Evolutionary conservation across 2,797 vertebrate genomes (phyloP).

Genomic region (Clarias fuscus): DNA sequence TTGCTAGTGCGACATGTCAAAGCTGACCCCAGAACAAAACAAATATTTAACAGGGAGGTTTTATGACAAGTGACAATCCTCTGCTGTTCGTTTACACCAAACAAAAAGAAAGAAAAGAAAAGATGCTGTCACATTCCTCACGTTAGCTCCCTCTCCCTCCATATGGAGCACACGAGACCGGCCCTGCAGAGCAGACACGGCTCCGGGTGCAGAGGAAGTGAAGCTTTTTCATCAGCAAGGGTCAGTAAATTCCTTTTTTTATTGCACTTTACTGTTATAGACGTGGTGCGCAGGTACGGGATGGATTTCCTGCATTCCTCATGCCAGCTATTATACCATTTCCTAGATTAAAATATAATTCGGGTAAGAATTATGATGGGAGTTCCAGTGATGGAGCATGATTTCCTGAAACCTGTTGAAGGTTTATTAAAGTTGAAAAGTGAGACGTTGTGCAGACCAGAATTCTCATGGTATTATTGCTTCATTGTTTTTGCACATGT

Average conservation of each 20-base stretch:
- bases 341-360: background rate
- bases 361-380: background rate
- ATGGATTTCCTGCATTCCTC: background rate
- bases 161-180: constrained; percentile 6
- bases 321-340: too few species aligned
- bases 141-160: constrained; percentile 55
- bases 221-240: background rate
- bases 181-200: constrained; percentile 29
- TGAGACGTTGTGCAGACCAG: background rate
- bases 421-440: background rate
- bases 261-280: constrained; percentile 4
- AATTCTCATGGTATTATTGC: background rate
- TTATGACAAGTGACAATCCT: constrained; percentile 71
- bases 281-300: background rate
- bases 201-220: constrained; percentile 30
- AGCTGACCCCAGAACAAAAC: constrained; percentile 69
- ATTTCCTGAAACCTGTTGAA: constrained; percentile 4
- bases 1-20: constrained; percentile 63
- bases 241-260: constrained; percentile 9
- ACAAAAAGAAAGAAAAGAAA: constrained; percentile 62
- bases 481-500: background rate
- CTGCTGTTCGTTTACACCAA: constrained; percentile 72
- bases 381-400: background rate
- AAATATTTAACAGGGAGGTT: constrained; percentile 76
- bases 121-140: constrained; percentile 64